Conservation (phyloP, 2,888 invertebrate genomes). For the Pemphredon lugubris region DNA sequence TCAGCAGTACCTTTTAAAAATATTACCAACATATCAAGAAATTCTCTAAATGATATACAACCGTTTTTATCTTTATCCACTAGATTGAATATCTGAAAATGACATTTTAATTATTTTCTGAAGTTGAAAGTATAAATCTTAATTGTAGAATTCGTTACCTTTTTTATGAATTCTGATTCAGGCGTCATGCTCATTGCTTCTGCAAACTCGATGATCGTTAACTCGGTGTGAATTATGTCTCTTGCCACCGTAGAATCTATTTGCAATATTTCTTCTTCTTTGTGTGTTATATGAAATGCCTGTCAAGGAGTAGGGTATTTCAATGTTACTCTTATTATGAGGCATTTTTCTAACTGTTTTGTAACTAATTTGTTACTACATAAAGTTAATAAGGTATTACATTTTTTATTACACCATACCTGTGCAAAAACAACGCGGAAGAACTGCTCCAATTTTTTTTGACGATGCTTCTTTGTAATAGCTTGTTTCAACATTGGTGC, state of each 20-base stretch:
- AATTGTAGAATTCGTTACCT: not conserved
- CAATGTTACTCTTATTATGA: too few relatives aligned
- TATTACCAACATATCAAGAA: constrained; percentile 84
- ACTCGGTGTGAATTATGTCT: constrained; percentile 82
- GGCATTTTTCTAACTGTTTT: too few relatives aligned
- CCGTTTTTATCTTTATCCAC: constrained; percentile 72
- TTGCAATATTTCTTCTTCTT: constrained; percentile 78
- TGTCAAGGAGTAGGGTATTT: constrained; percentile 38
- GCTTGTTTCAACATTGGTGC: constrained; percentile 79
- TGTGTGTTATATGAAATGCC: constrained; percentile 81
- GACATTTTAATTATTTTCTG: constrained; percentile 73
- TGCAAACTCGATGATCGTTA: constrained; percentile 84
- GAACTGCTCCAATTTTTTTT: constrained; percentile 82
- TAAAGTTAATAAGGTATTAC: too few relatives aligned
- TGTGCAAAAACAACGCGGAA: constrained; percentile 83
- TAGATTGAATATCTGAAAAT: constrained; percentile 40
- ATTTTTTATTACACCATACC: constrained; percentile 66
- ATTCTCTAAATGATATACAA: constrained; percentile 85
- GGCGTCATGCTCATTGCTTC: constrained; percentile 83
- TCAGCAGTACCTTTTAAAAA: constrained; percentile 83
- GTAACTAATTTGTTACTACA: too few relatives aligned
- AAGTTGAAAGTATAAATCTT: not conserved
- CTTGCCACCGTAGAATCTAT: constrained; percentile 80
- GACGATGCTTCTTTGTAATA: constrained; percentile 81
- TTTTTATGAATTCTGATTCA: constrained; percentile 77